Evolutionary conservation across 2,797 vertebrate species (phyloP), one percentile per base, ranked within the genome.

Genomic region (Carcharodon carcharias): DNA sequence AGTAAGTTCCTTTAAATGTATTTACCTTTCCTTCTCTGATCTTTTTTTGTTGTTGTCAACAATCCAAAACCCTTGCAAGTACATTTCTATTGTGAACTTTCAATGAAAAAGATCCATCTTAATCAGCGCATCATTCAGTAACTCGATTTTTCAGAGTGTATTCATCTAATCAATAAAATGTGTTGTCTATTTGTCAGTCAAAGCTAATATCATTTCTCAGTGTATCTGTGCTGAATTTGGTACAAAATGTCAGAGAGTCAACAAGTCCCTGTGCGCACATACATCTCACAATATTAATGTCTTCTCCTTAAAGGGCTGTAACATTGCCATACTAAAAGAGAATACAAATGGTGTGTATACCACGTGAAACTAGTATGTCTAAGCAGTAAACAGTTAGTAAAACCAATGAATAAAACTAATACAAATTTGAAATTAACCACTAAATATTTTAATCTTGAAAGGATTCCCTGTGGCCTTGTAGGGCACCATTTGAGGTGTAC

Each of bases 361-460:
- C 82, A 50, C 9, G 82, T 1, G 12, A 54, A 54, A 54, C 82
- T 89, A 31, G 12, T 63, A 58, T 91, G 18, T 91, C 26, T 16
- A 91, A 58, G 54, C 7, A n/a, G 58, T 61, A 61, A 63, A 63
- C 35, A 2, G 89, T 61, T 92, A 21, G 35, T 35, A 63, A 92
- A 92, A 89, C 31, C 54, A 91, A 18, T 35, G 40, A 45, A 63
- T 18, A 21, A 92, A 92, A 92, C 58, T 35, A 56, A 92, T 40
- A 92, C 40, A 92, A 92, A 92, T 63, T 92, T 31, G n/a, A 85
- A 89, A 92, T 92, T 92, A 61, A 92, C 16, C 58, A 40, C 35
- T 92, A 92, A 91, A 61, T 91, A 91, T 91, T 61, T 91, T 61
- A 31, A 61, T 61, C 58, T 35, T 18, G 14, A 63, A 91, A 91